phyloP scores from a whole-genome alignment of 2,113 vertebrate species.

The Vombatus ursinus region DNA sequence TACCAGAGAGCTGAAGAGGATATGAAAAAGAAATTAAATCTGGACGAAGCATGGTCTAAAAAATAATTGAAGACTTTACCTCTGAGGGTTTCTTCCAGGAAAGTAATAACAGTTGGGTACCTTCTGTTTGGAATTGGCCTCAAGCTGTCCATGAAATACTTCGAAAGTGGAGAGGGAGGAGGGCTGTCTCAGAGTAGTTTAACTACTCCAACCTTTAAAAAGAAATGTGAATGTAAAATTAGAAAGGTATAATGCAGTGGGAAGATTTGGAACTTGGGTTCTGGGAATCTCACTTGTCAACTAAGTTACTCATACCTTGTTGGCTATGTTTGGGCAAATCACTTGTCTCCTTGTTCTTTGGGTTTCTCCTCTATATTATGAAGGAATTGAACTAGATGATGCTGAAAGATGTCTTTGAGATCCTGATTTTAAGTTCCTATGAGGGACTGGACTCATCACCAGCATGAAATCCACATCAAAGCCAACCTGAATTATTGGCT shows the following conservation, averaged over 20 bases:
- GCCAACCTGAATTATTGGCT: neutral
- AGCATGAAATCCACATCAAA: neutral
- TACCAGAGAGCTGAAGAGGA: constrained; percentile 51
- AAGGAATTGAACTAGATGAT: neutral
- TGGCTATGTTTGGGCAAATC: neutral
- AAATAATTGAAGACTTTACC: constrained; percentile 70
- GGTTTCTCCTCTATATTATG: neutral
- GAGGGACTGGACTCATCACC: neutral
- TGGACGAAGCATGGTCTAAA: constrained; percentile 57
- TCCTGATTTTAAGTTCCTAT: neutral
- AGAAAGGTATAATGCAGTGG: constrained; percentile 20
- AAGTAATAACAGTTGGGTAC: constrained; percentile 67
- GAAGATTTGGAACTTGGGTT: neutral
- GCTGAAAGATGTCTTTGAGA: neutral
- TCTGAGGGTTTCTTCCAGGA: constrained; percentile 58
- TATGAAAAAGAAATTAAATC: constrained; percentile 68
- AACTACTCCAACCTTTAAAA: constrained; percentile 24
- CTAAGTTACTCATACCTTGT: neutral
- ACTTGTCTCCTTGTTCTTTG: neutral
- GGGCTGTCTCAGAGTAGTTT: constrained; percentile 54
- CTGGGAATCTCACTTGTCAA: neutral
- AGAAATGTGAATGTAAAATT: constrained; percentile 25
- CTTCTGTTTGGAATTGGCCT: constrained; percentile 64
- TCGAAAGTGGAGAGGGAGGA: constrained; percentile 34
- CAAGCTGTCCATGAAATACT: constrained; percentile 51